Evolutionary conservation across 2,797 vertebrate species (phyloP), one percentile per base, ranked within the genome.

Genomic region (Hybognathus amarus): DNA sequence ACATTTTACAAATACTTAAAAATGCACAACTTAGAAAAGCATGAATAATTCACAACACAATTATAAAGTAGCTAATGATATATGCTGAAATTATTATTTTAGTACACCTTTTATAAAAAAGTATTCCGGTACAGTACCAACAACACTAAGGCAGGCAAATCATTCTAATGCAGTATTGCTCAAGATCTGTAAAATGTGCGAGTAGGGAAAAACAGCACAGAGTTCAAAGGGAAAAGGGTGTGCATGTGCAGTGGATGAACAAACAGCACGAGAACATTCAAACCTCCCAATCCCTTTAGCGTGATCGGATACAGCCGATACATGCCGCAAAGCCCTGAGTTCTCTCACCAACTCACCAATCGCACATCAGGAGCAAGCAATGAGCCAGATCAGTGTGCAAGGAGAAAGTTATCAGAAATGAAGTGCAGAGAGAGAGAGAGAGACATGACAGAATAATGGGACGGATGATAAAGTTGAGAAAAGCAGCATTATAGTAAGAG

Each of bases 281-380:
- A 38, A 83, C 36, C 27, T 36, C 42, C 40, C 13, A 45, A 83
- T 77, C 74, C 38, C 50, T 22, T 27, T 22, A 4, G 13, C 0
- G 27, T 9, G 40, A 78, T 24, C 36, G 7, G 27, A 15, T 70
- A 77, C 68, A 83, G 42, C 15, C 15, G 4, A 47, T 20, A 11
- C 91, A 93, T 93, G 92, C 92, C 82, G 90, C 87, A 85, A 90
- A 87, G 84, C 89, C 87, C 85, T 84, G 89, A 75, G 82, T 54
- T 84, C 63, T 73, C 84, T 87, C 52, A 75, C 88, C 77, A 96
- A 99, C 97, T 99, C 97, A 99, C 98, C 98, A 96, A 96, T 94
- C 93, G 96, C 94, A 96, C 94, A 95, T 97, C 96, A 95, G 96
- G 94, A 96, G 96, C 95, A 97, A 97, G 96, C 93, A 94, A 94